Conservation (phyloP, 2,888 invertebrate species). For the Drosophila aldrichi region DNA sequence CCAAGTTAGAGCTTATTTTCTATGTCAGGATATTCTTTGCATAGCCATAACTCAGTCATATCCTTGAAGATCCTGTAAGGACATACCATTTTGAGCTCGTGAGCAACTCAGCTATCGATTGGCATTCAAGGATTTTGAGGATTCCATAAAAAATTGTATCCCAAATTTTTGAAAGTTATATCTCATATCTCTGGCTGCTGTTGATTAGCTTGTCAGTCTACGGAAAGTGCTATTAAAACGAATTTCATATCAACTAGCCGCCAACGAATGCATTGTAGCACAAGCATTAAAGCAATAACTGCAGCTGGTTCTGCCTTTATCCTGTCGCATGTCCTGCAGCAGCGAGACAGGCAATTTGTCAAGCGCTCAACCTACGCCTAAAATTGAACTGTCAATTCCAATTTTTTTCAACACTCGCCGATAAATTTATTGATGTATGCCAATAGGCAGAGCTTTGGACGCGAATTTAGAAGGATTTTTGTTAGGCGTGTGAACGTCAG, state of each 20-base stretch:
- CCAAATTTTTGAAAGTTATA: too few relatives aligned
- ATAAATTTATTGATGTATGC: slow-evolving; percentile 68
- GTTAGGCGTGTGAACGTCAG: slow-evolving; percentile 59
- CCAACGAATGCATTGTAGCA: background rate
- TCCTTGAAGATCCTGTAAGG: too few relatives aligned
- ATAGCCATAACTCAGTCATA: too few relatives aligned
- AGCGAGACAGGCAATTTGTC: slow-evolving; percentile 46
- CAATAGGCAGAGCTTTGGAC: slow-evolving; percentile 54
- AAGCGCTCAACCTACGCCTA: slow-evolving; percentile 42
- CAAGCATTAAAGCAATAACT: background rate
- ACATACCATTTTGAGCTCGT: too few relatives aligned
- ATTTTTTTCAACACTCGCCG: slow-evolving; percentile 25
- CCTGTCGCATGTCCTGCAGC: slow-evolving; percentile 13
- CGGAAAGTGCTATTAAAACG: background rate
- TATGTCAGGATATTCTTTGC: too few relatives aligned
- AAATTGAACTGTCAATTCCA: slow-evolving; percentile 73
- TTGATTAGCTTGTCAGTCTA: background rate
- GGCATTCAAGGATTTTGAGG: too few relatives aligned
- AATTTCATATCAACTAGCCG: background rate
- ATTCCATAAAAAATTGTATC: too few relatives aligned
- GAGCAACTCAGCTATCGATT: too few relatives aligned
- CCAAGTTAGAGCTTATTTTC: too few relatives aligned
- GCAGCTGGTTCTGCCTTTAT: background rate
- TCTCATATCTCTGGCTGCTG: too few relatives aligned
- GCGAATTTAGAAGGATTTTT: slow-evolving; percentile 38